Evolutionary conservation across 2,797 vertebrate genomes (phyloP), one percentile per base, ranked within the genome.

Genomic region (Balearica regulorum): DNA sequence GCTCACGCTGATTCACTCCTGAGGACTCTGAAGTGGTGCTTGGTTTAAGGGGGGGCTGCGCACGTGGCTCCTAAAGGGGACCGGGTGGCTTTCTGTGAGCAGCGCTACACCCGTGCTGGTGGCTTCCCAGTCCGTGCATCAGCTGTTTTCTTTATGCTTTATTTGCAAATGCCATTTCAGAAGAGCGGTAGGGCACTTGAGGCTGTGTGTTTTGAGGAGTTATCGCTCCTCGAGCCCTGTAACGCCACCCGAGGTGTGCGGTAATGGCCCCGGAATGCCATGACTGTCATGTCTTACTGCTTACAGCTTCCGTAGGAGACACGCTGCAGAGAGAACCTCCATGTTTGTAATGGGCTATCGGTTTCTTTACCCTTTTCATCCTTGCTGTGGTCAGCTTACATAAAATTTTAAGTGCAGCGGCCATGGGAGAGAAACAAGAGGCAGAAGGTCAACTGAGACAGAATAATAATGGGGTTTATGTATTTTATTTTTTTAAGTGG

Each of bases 401-500:
- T 53, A 90, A 87, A 90, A 85, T 82, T 61, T 83, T 77, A 93
- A 91, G 55, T 64, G 31, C 15, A 19, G 51, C 65, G 44, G 24
- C 35, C 1, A 3, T 43, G n/a, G 65, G 55, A 91, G 78, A 90
- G 76, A 93, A 87, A 66, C 62, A 46, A 58, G 77, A 85, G 58
- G 72, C 83, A 70, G 58, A 91, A 95, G 84, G 93, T 95, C 95
- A 92, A 37, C 81, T 69, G 87, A 93, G 94, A 93, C 66, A 75
- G 87, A 97, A 96, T 92, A 96, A 91, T 79, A 97, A 92, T 88
- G 90, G 58, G 25, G 0, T 90, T 85, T 16, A 95, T 94, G 83
- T 71, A 11, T 58, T 79, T 64, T 68, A 83, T n/a, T 8, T 44
- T 29, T 72, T 87, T 21, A 9, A 83, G 84, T 84, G 11, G 20